Base-by-base conservation (phyloP, 2,888 invertebrate genomes). In the Malthinus seriepunctatus region DNA sequence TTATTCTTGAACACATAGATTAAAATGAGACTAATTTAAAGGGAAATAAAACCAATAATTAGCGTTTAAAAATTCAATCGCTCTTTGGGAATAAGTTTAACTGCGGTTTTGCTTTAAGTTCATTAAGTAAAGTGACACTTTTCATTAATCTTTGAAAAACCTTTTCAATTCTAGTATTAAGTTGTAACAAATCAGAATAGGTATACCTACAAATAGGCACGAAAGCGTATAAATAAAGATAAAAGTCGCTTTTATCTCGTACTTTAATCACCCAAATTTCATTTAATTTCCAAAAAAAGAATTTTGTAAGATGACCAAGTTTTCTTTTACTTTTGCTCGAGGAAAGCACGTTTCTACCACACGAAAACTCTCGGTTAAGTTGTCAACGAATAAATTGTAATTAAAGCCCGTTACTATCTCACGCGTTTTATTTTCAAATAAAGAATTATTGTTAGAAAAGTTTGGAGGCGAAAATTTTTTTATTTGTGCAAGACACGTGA, bases 371-470 rank as follows among this genome's bases (percentile, higher is more conserved):
- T 45, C 38, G 50, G 51, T 54, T 53, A 56, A 51, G 50, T 57
- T 62, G 66, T 68, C 65, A 67, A 62, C 63, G 60, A 60, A 68
- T 68, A 67, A 67, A 67, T 69, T 65, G 58, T 63, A 65, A 68
- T 68, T 69, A 67, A 53, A 49, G 48, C 38, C 44, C 56, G 12
- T 42, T 59, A 54, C 47, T 47, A 32, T 50, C 44, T 63, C 61
- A 65, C 65, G 63, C 61, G 63, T 53, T 46, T 34, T 53, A 32
- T 51, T 44, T 57, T 45, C 46, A 58, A 63, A 63, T 56, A 64
- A 62, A 62, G 60, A 51, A 59, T 46, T 35, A 49, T 44, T 39
- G 37, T 45, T 32, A 38, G 10, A 39, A 53, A 35, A 42, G 15
- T 42, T 42, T 42, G 15, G 9, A 42, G n/a, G 39, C 14, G 23